Percentiles rank a stretch among this genome's conserved stretches.
phyloP scores from a whole-genome alignment of 2,113 vertebrate genomes.

The Muscicapa adusta region DNA sequence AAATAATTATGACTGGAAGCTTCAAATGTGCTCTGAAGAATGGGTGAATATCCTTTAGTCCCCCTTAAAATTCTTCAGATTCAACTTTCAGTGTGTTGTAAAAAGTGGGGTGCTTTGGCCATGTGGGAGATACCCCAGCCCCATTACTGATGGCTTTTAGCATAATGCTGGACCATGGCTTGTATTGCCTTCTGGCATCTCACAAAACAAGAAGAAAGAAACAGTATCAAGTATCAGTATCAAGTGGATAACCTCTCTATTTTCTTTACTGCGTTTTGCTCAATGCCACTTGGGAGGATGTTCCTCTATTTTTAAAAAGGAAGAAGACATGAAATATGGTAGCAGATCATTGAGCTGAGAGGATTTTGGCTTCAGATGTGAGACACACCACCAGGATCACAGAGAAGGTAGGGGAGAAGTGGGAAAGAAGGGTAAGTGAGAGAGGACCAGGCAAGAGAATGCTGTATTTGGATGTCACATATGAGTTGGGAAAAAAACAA shows the following conservation, averaged over 20 bases:
- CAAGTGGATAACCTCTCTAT: not conserved
- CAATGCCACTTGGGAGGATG: not conserved
- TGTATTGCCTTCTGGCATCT: not conserved
- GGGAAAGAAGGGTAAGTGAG: not conserved
- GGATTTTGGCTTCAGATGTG: not conserved
- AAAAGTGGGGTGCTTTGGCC: not conserved
- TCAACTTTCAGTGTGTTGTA: rapidly evolving
- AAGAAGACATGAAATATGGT: not conserved
- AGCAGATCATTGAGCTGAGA: not conserved
- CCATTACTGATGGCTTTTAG: not conserved
- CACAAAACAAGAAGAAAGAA: not conserved
- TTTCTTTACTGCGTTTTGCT: not conserved
- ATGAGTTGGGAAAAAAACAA: not conserved
- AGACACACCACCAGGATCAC: not conserved
- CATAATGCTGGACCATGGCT: not conserved
- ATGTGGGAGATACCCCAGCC: not conserved
- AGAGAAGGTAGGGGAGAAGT: not conserved
- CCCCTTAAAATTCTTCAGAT: not conserved
- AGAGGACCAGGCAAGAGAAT: not conserved
- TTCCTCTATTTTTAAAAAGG: not conserved
- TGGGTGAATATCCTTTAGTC: not conserved
- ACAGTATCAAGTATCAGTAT: not conserved
- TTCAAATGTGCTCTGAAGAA: not conserved
- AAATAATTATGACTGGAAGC: not conserved
- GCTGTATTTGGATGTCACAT: not conserved